phyloP scores from a whole-genome alignment of 2,888 invertebrate species.

The Epiblema foenella region DNA sequence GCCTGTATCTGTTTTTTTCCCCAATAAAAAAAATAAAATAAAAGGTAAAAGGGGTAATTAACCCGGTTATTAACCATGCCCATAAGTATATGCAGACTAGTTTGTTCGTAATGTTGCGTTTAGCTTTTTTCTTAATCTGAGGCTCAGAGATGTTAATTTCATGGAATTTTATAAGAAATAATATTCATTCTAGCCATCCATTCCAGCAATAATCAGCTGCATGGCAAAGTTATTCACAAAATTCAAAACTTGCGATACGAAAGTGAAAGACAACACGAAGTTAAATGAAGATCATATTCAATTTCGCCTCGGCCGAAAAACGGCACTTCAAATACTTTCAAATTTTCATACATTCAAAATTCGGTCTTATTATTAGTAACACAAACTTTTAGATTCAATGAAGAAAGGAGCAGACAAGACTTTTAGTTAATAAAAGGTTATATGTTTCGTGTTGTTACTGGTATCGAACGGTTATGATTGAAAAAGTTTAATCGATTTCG shows the following conservation, averaged over 20 bases:
- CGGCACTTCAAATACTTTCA: conserved; percentile 12
- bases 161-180: neutral
- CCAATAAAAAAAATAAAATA: no score
- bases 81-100: no score
- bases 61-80: no score
- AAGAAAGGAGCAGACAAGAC: neutral
- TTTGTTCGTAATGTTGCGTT: neutral
- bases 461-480: conserved; percentile 60
- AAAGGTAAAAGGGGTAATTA: no score
- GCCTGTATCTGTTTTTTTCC: no score
- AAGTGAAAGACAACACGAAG: conserved; percentile 46
- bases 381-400: neutral
- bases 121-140: neutral
- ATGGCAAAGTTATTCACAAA: conserved; percentile 1
- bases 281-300: conserved; percentile 48
- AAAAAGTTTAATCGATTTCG: conserved; percentile 65
- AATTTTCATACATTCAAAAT: neutral
- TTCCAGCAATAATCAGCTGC: neutral
- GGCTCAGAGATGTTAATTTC: neutral
- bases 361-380: neutral
- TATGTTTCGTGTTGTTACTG: conserved; percentile 42
- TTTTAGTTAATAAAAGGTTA: neutral
- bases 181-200: neutral
- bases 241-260: conserved; percentile 6
- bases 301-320: conserved; percentile 41